phyloP scores from a whole-genome alignment of 1,140 invertebrate genomes.

The Drosophila pachea region DNA sequence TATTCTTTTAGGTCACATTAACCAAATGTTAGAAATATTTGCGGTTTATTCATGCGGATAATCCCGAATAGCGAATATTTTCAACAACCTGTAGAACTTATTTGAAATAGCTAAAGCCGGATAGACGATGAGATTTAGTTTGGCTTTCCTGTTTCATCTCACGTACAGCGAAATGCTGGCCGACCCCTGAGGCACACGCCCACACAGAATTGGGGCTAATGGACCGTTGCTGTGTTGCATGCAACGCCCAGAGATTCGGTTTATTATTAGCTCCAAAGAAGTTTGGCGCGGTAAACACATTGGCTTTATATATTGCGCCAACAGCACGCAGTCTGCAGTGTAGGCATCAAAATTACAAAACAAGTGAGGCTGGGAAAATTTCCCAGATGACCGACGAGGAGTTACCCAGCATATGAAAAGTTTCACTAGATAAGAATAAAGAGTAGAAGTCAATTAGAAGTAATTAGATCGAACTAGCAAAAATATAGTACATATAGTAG shows the following conservation, averaged over 20 bases:
- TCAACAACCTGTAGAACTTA: background rate
- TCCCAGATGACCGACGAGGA: background rate
- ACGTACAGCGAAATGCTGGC: conserved; percentile 17
- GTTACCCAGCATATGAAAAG: background rate
- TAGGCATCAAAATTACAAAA: conserved; percentile 27
- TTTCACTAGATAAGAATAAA: background rate
- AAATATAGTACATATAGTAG: too few relatives aligned
- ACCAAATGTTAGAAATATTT: too few relatives aligned
- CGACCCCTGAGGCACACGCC: conserved; percentile 2
- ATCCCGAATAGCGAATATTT: background rate
- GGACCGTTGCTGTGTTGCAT: conserved; percentile 63
- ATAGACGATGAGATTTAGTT: background rate
- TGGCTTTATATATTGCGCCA: conserved; percentile 60
- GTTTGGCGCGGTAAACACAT: conserved; percentile 67
- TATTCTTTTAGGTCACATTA: too few relatives aligned
- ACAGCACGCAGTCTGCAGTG: conserved; percentile 25
- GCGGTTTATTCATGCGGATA: too few relatives aligned
- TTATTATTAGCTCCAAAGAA: conserved; percentile 74
- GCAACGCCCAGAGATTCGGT: conserved; percentile 36
- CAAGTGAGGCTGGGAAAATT: conserved; percentile 6
- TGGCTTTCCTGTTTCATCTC: conserved; percentile 18
- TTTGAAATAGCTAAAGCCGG: background rate
- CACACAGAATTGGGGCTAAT: conserved; percentile 65
- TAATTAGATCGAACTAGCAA: too few relatives aligned
- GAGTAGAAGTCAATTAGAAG: background rate